Evolutionary conservation across 2,797 vertebrate species (phyloP), one percentile per base, ranked within the genome.

Genomic region (Pseudotriccus pelzelni): DNA sequence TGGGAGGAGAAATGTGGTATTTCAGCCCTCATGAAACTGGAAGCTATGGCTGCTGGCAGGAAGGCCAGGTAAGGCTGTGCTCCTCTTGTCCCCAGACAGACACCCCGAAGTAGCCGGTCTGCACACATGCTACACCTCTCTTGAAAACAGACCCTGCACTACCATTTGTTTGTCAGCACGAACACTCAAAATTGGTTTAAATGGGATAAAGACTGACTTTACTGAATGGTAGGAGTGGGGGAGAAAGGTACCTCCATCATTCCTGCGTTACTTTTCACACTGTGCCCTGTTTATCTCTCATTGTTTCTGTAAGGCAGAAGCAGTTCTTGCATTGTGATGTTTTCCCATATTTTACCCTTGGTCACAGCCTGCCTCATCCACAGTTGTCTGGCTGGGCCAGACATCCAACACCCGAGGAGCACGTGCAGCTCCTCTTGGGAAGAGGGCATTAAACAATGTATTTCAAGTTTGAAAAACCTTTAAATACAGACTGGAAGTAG

Each of bases 61-160:
- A 66, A 60, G 32, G 25, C 6, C 46, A 72, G n/a, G 14, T 66
- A 58, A 49, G 0, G 10, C 43, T 0, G 0, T 14, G 30, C 27
- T 70, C 19, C 28, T 39, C 10, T 69, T 13, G 16, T 81, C 13
- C 9, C 39, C 47, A 67, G 30, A 46, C 32, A 78, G 22, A 36
- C 9, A 43, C 11, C n/a, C 10, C 1, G 1, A 69, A 32, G 59
- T 2, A 72, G 55, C 36, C 5, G 1, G 30, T 30, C 34, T 23
- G 30, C 36, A 66, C 44, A 1, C 0, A 4, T 17, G 18, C 5
- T 14, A 70, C 22, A 28, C 13, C 2, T 2, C 16, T 68, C 69
- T 27, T 76, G 58, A 50, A 75, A 82, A 62, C n/a, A 75, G 46
- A n/a, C 49, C 24, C 36, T 34, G 34, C 63, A 59, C 0, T 2